Conservation (phyloP, 2,888 invertebrate species). For the Hemicrepidius hirtus region DNA sequence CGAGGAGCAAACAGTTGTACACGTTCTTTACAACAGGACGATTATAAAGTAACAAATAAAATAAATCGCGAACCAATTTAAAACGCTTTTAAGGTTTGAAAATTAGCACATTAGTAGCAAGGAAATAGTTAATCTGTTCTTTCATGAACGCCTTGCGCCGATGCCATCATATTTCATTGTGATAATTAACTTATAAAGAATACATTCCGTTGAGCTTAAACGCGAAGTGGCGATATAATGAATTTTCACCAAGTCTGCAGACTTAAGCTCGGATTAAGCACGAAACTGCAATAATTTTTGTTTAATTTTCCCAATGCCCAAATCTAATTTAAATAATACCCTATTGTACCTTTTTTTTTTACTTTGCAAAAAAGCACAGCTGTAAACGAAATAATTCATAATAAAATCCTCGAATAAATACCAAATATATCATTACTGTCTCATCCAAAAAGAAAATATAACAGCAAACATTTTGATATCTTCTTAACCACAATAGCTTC, state of each 20-base stretch:
- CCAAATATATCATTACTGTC: background rate
- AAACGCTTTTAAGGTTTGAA: slow-evolving; percentile 26
- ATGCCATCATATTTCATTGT: slow-evolving; percentile 61
- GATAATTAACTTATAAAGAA: slow-evolving; percentile 61
- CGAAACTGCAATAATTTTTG: slow-evolving; percentile 49
- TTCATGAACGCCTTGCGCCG: slow-evolving; percentile 46
- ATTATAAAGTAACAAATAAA: slow-evolving; percentile 14
- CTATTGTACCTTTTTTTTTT: slow-evolving; percentile 47
- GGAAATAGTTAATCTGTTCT: slow-evolving; percentile 46
- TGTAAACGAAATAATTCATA: slow-evolving; percentile 31
- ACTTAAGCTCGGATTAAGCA: slow-evolving; percentile 51
- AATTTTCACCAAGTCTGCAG: slow-evolving; percentile 50
- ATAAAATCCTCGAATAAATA: slow-evolving; percentile 23
- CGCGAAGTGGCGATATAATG: slow-evolving; percentile 51
- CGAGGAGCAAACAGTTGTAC: slow-evolving; percentile 12
- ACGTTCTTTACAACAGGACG: slow-evolving; percentile 3
- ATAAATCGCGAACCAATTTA: slow-evolving; percentile 15
- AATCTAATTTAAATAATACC: slow-evolving; percentile 52
- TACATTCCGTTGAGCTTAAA: slow-evolving; percentile 55
- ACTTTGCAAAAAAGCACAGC: slow-evolving; percentile 31
- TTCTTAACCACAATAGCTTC: no score
- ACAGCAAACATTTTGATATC: no score
- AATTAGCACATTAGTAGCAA: slow-evolving; percentile 43
- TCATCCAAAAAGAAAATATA: no score
- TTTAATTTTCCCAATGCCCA: slow-evolving; percentile 50